phyloP scores from a whole-genome alignment of 2,888 invertebrate genomes.

The Lycaena phlaeas region DNA sequence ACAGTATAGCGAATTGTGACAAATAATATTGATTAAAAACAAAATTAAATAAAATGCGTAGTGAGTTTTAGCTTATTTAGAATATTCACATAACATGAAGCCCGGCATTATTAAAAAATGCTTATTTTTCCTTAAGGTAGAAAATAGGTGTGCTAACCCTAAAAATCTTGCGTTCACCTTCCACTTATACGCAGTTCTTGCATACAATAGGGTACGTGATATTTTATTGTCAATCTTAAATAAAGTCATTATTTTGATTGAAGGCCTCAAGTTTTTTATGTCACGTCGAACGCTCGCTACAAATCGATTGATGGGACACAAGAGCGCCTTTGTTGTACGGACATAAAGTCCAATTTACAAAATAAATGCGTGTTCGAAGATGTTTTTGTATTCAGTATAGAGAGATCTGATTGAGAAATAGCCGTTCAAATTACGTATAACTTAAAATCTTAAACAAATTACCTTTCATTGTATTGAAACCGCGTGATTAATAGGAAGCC shows the following conservation, averaged over 20 bases:
- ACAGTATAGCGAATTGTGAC: too few species aligned
- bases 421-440: slow-evolving; percentile 52
- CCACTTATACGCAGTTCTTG: slow-evolving; percentile 32
- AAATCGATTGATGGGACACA: slow-evolving; percentile 54
- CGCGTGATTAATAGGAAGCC: slow-evolving; percentile 1
- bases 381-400: slow-evolving; percentile 18
- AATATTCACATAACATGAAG: too few species aligned
- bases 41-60: too few species aligned
- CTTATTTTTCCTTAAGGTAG: too few species aligned
- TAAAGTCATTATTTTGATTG: slow-evolving; percentile 73
- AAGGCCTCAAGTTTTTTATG: slow-evolving; percentile 43
- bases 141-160: slow-evolving; percentile 24
- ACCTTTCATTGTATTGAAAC: slow-evolving; percentile 26
- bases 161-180: slow-evolving; percentile 29
- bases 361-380: slow-evolving; percentile 7
- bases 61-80: too few species aligned
- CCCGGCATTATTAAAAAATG: too few species aligned
- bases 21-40: too few species aligned
- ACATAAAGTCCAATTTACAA: slow-evolving; percentile 14
- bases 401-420: slow-evolving; percentile 36
- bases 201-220: slow-evolving; percentile 54
- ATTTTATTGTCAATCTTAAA: slow-evolving; percentile 71
- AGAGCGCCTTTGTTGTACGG: slow-evolving; percentile 30
- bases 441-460: slow-evolving; percentile 31
- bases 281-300: slow-evolving; percentile 40